Evolutionary conservation across 2,888 invertebrate genomes (phyloP), one percentile per base, ranked within the genome.

Genomic region (Panzeria rudis): DNA sequence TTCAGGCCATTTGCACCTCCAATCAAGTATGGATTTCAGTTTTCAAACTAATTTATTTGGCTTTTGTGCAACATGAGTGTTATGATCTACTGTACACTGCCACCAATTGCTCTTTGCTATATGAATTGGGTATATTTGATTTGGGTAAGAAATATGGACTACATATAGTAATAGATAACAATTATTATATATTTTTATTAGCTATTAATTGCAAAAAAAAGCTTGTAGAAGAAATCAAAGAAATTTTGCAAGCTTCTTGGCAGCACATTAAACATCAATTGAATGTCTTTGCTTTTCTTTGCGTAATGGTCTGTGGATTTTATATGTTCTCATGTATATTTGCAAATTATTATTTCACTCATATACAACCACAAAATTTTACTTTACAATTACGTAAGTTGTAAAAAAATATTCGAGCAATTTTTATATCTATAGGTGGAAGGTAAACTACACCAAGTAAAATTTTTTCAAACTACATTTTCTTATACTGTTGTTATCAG

Each of bases 351-450:
- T 85, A 82, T 52, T 85, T 73, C 25, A 85, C 78, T 8, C 32
- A 78, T n/a, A 52, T 81, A 17, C 73, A 85, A 15, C 84, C 84
- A 4, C 84, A 84, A 73, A 84, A 84, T 54, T 77, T 81, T 13
- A 84, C 84, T 5, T 61, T 84, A 17, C 84, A 84, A 56, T 73
- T 84, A 50, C 84, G 84, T 84, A 78, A 77, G 84, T 77, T 62
- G 17, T n/a, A n/a, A 4, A 62, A 44, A 71, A 29, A 29, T 29
- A 4, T 29, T 29, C 2, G 3, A 29, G 2, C 29, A 29, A 29
- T n/a, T n/a, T n/a, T n/a, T n/a, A n/a, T n/a, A n/a, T n/a, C n/a
- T n/a, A n/a, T n/a, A n/a, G n/a, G n/a, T n/a, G n/a, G n/a, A n/a
- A n/a, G n/a, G n/a, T n/a, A n/a, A n/a, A n/a, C n/a, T n/a, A n/a